Base-by-base conservation (phyloP, 2,113 vertebrate genomes). In the Oxyruncus cristatus region DNA sequence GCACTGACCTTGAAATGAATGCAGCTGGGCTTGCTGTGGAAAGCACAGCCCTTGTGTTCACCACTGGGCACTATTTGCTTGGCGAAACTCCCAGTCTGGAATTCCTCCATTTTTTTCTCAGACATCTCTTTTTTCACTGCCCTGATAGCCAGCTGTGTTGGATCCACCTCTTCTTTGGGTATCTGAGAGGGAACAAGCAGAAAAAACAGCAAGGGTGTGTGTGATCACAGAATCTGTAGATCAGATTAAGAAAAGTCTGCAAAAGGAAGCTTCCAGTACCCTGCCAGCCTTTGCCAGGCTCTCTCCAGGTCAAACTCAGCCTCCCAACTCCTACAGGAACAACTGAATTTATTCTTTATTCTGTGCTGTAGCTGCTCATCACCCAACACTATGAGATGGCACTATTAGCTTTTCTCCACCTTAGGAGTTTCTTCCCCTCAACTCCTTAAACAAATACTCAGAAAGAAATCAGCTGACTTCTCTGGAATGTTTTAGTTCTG, bases 1-100 rank as follows among this genome's bases (percentile, higher is more conserved):
- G 22, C 67, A 93, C 98, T 85, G 59, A 99, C 99, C 99, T 99
- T 98, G 95, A 99, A 99, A 77, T 98, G 97, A 85, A 99, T 85
- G 85, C 97, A 85, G 23, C 98, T 97, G 32, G 99, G 99, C 95
- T 99, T 99, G 96, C 99, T 99, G 84, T 98, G 98, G 95, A 99
- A 99, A 37, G 98, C 95, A 63, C 97, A 75, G 6, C 98, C 97
- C 87, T 98, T 98, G 32, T 92, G 89, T 13, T 98, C 98, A 63
- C 22, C 97, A 44, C 95, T 97, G 9, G 97, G 95, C 32, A 55
- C 96, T 12, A 78, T 49, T 91, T 97, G 98, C 92, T 96, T 98
- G 35, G 41, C 84, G 55, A 93, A 35, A 46, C 93, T 27, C 32
- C 95, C 85, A 33, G 79, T 50, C 27, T 88, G 96, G 28, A 97